phyloP scores from a whole-genome alignment of 2,888 invertebrate species.

The Periphyllus acericola region DNA sequence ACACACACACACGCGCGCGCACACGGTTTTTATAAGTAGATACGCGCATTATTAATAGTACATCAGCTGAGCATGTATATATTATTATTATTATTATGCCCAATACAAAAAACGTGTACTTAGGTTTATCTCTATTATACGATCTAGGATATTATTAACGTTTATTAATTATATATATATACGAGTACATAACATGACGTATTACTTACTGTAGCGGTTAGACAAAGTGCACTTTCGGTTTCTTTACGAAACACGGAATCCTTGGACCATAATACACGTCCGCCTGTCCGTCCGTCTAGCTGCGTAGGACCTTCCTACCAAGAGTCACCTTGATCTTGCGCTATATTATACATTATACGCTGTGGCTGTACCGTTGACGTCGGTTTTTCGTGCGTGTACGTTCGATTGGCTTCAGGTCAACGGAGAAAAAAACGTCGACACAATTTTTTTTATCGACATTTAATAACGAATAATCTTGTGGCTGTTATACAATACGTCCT shows the following conservation, averaged over 20 bases:
- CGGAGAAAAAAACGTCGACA: too few relatives aligned
- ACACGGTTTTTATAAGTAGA: too few relatives aligned
- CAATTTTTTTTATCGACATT: too few relatives aligned
- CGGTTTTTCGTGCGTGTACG: too few relatives aligned
- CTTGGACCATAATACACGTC: too few relatives aligned
- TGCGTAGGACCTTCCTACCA: background rate
- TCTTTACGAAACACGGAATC: background rate
- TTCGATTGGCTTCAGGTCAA: too few relatives aligned
- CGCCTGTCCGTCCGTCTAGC: background rate
- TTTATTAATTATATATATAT: background rate
- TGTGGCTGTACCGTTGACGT: too few relatives aligned
- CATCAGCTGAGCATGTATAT: background rate
- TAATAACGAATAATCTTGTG: too few relatives aligned
- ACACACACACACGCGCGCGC: too few relatives aligned
- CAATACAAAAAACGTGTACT: background rate
- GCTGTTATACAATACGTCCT: too few relatives aligned
- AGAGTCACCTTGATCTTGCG: background rate
- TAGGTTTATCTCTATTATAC: background rate
- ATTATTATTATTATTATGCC: background rate
- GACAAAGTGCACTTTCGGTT: background rate
- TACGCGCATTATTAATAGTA: background rate
- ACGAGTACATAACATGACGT: background rate
- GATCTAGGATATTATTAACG: background rate
- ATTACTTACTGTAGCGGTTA: background rate
- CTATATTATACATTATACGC: background rate